phyloP scores from a whole-genome alignment of 2,113 vertebrate genomes.

The Dasyurus viverrinus region DNA sequence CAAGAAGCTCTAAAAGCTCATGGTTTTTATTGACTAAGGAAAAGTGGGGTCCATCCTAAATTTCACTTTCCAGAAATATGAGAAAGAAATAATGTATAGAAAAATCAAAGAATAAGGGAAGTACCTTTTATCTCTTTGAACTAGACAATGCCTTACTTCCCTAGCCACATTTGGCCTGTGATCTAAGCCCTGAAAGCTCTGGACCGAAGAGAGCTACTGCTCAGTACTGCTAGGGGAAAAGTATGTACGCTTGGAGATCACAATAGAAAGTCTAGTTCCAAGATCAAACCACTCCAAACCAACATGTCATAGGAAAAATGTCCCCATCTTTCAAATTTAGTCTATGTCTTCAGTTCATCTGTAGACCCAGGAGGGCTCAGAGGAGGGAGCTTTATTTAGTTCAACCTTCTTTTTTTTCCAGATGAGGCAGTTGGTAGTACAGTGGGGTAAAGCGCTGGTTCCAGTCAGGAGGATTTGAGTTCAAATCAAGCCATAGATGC shows the following conservation, averaged over 20 bases:
- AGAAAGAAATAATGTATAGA: not conserved
- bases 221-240: not conserved
- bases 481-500: not conserved
- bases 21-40: not conserved
- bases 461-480: not conserved
- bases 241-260: not conserved
- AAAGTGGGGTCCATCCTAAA: not conserved
- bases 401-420: not conserved
- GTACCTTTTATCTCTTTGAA: not conserved
- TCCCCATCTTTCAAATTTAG: not conserved
- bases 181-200: not conserved
- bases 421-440: not conserved
- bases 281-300: not conserved
- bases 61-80: not conserved
- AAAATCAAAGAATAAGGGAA: not conserved
- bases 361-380: not conserved
- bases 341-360: not conserved
- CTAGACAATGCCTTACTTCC: not conserved
- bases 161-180: not conserved
- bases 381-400: not conserved
- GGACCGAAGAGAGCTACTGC: not conserved
- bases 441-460: not conserved
- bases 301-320: not conserved
- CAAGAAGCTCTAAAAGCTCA: not conserved
- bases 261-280: not conserved